Evolutionary conservation across 2,113 vertebrate genomes (phyloP).

Genomic region (Apodemus sylvaticus): DNA sequence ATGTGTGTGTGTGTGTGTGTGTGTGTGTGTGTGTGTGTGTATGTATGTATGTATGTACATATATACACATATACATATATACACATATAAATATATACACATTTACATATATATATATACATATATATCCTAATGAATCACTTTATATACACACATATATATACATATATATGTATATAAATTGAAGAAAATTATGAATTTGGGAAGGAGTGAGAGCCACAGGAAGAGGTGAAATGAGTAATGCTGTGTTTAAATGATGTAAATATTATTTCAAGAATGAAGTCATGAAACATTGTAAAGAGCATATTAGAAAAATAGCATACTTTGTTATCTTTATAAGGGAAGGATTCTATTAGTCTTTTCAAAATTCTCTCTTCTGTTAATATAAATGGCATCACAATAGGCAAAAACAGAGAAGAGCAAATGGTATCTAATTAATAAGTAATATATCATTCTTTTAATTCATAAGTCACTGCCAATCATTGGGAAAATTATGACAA

Average conservation of each 20-base stretch:
- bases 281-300: background rate
- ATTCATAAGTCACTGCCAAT: background rate
- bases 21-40: too few relatives aligned
- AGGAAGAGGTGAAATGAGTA: background rate
- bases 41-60: too few relatives aligned
- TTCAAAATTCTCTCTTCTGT: background rate
- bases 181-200: background rate
- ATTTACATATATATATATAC: too few relatives aligned
- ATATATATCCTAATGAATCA: too few relatives aligned
- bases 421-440: background rate
- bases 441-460: background rate
- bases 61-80: too few relatives aligned
- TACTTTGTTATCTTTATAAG: background rate
- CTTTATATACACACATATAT: too few relatives aligned
- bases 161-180: too few relatives aligned
- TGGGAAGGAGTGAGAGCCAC: background rate
- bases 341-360: background rate
- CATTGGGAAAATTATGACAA: background rate
- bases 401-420: background rate
- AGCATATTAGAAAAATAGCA: background rate
- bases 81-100: too few relatives aligned
- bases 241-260: background rate
- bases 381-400: background rate
- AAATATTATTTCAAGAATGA: background rate
- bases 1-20: too few relatives aligned